A percentile compares a stretch with the other conserved stretches of the same genome.
phyloP scores from a whole-genome alignment of 1,140 invertebrate species.

The Drosophila nikananu region DNA sequence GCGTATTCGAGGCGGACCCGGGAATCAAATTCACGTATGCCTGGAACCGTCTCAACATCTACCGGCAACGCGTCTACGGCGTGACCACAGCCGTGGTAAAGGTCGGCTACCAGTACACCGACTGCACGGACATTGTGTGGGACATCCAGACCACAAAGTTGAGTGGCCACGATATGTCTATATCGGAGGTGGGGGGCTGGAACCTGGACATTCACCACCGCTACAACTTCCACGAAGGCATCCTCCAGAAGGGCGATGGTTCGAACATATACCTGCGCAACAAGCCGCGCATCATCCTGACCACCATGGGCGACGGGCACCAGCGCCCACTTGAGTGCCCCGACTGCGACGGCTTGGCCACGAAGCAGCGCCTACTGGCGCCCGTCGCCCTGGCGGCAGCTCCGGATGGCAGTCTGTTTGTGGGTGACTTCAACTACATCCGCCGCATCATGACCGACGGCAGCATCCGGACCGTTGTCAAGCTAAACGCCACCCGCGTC shows the following conservation, averaged over 20 bases:
- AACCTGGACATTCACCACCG: slow-evolving; percentile 98
- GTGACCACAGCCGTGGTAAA: slow-evolving; percentile 96
- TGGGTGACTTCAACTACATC: slow-evolving; percentile 98
- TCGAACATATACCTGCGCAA: slow-evolving; percentile 98
- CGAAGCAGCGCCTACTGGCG: slow-evolving; percentile 93
- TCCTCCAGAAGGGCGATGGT: slow-evolving; percentile 98
- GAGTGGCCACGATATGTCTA: slow-evolving; percentile 98
- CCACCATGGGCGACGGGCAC: slow-evolving; percentile 96
- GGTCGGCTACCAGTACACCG: slow-evolving; percentile 97
- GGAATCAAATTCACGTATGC: slow-evolving; percentile 98
- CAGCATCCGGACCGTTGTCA: slow-evolving; percentile 93
- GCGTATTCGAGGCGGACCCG: slow-evolving; percentile 97
- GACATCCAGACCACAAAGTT: slow-evolving; percentile 97
- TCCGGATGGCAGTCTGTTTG: slow-evolving; percentile 96
- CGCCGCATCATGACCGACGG: slow-evolving; percentile 95
- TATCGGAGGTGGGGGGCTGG: slow-evolving; percentile 98
- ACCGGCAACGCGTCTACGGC: slow-evolving; percentile 96
- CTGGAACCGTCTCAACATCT: slow-evolving; percentile 98
- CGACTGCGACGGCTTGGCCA: slow-evolving; percentile 93
- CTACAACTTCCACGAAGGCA: slow-evolving; percentile 99
- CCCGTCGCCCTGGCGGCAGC: slow-evolving; percentile 96
- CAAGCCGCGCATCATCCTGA: slow-evolving; percentile 95
- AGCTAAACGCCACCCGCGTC: slow-evolving; percentile 95
- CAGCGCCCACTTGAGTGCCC: slow-evolving; percentile 93
- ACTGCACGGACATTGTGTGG: slow-evolving; percentile 97